phyloP scores from a whole-genome alignment of 1,140 invertebrate species.

The Temnothorax curvispinosus region DNA sequence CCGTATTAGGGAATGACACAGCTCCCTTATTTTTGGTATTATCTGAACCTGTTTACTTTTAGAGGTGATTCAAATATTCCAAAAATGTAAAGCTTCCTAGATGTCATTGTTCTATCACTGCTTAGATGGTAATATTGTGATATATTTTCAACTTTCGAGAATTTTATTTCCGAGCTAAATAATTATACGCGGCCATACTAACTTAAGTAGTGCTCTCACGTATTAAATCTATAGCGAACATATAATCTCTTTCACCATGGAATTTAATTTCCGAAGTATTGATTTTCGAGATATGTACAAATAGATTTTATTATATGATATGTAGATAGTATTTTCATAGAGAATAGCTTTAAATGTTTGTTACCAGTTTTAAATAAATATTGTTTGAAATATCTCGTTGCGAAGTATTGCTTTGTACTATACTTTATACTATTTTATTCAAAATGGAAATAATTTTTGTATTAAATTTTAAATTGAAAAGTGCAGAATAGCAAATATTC shows the following conservation, averaged over 20 bases:
- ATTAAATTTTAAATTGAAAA: not conserved
- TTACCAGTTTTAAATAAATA: slow-evolving; percentile 73
- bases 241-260: not conserved
- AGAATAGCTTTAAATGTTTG: slow-evolving; percentile 59
- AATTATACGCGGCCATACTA: not conserved
- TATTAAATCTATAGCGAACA: slow-evolving; percentile 14
- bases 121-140: not conserved
- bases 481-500: not conserved
- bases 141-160: not conserved
- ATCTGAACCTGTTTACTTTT: not conserved
- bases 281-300: slow-evolving; percentile 32
- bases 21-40: slow-evolving; percentile 1
- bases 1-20: not conserved
- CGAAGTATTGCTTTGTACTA: not conserved
- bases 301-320: slow-evolving; percentile 35
- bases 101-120: not conserved
- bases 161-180: not conserved
- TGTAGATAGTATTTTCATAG: slow-evolving; percentile 58
- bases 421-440: slow-evolving; percentile 48
- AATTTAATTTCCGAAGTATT: slow-evolving; percentile 31
- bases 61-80: not conserved
- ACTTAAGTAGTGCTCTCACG: not conserved
- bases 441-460: slow-evolving; percentile 23
- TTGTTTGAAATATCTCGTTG: slow-evolving; percentile 54
- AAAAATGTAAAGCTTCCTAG: slow-evolving; percentile 2